Conservation (phyloP, 2,888 invertebrate genomes). For the Oconnorella tubifera region DNA sequence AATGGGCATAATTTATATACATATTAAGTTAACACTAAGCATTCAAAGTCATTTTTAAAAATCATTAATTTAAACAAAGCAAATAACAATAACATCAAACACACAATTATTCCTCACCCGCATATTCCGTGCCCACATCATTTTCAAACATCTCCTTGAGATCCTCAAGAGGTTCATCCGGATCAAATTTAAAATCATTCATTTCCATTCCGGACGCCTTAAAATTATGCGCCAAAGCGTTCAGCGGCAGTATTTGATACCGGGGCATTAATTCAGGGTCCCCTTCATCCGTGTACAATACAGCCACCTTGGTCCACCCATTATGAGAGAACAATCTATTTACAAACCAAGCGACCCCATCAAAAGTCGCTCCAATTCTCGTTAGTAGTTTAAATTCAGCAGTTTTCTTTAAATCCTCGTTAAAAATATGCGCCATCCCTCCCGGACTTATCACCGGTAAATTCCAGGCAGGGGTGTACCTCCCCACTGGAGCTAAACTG, state of each 20-base stretch:
- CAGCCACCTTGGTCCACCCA: slow-evolving; percentile 17
- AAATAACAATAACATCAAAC: no score
- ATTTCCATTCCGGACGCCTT: slow-evolving; percentile 10
- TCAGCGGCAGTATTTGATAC: slow-evolving; percentile 31
- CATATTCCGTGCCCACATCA: no score
- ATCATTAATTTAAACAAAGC: no score
- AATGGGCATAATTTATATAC: no score
- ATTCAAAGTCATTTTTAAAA: no score
- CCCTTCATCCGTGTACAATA: slow-evolving; percentile 22
- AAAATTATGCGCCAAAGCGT: slow-evolving; percentile 26
- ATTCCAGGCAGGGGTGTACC: slow-evolving; percentile 86
- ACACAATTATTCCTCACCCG: no score
- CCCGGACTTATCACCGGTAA: slow-evolving; percentile 75
- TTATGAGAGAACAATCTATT: slow-evolving; percentile 7
- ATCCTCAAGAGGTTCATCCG: slow-evolving; percentile 10
- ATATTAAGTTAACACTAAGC: no score
- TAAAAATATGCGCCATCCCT: slow-evolving; percentile 50
- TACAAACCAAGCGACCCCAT: slow-evolving; percentile 26
- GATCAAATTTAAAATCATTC: slow-evolving; percentile 18
- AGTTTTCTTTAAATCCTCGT: slow-evolving; percentile 31
- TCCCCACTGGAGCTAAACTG: slow-evolving; percentile 80
- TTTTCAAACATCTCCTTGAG: no score
- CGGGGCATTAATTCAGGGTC: slow-evolving; percentile 15
- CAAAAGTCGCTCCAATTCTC: slow-evolving; percentile 40
- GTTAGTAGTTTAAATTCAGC: slow-evolving; percentile 67